Conservation (phyloP, 35 echinoderm and acorn worm genomes). For the Ophiothrix spiculata region DNA sequence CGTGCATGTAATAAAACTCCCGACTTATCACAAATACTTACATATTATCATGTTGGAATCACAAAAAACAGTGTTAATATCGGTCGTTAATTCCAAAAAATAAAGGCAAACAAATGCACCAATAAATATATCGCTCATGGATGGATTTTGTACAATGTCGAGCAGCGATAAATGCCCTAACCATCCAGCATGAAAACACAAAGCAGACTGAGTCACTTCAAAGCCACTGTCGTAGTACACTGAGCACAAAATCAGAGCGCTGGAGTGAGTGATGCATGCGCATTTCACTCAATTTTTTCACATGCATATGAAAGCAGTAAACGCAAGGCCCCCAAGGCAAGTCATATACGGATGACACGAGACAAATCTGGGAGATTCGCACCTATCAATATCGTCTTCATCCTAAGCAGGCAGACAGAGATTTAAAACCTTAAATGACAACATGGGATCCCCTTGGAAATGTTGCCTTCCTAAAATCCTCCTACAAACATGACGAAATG, state of each 20-base stretch:
- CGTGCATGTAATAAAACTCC: too few species aligned
- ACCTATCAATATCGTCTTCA: neutral
- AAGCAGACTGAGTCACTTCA: neutral
- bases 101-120: too few species aligned
- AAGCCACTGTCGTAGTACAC: neutral
- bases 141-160: too few species aligned
- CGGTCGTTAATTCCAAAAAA: too few species aligned
- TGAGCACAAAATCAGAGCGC: neutral
- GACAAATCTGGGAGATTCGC: neutral
- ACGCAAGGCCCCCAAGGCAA: neutral
- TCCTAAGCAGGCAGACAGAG: neutral
- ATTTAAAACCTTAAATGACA: neutral
- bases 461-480: too few species aligned
- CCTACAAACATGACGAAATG: neutral
- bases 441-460: neutral
- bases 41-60: neutral
- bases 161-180: too few species aligned
- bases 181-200: conserved; percentile 1
- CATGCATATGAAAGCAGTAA: conserved; percentile 1
- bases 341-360: neutral
- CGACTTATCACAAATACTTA: too few species aligned
- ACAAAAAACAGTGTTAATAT: too few species aligned
- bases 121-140: too few species aligned
- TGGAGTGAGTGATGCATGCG: neutral
- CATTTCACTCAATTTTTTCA: neutral